Percentiles rank a stretch among this genome's conserved stretches.
Evolutionary conservation across 2,113 vertebrate genomes (phyloP).

Genomic region (Macaca nemestrina): DNA sequence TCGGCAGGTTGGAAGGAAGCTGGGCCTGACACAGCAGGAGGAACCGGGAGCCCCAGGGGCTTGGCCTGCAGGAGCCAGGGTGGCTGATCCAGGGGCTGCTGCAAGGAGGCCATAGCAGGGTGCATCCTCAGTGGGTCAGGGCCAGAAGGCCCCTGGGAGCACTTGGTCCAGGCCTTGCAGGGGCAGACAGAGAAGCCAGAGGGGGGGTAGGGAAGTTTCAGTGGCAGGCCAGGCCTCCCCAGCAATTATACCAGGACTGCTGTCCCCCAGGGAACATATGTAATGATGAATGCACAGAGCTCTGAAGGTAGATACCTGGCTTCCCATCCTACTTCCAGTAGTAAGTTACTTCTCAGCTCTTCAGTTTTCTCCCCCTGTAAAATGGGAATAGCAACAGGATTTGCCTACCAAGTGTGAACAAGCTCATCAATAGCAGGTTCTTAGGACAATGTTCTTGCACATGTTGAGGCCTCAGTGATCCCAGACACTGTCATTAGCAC

Average conservation of each 20-base stretch:
- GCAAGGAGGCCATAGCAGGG: neutral
- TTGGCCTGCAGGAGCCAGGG: neutral
- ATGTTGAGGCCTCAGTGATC: neutral
- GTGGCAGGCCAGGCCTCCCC: neutral
- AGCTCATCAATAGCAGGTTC: neutral
- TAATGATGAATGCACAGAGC: neutral
- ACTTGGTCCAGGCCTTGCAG: too few relatives aligned
- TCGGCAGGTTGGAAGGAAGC: neutral
- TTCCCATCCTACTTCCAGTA: neutral
- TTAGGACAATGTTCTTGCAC: neutral
- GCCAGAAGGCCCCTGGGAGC: neutral
- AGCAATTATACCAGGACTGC: neutral
- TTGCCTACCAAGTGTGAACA: too few relatives aligned
- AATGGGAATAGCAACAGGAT: neutral
- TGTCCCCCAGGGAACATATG: neutral
- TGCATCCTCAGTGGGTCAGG: neutral
- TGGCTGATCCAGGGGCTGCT: neutral
- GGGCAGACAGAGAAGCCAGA: neutral
- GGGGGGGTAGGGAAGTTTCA: neutral
- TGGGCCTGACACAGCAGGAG: neutral
- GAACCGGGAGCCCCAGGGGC: fast-evolving
- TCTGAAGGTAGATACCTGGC: neutral
- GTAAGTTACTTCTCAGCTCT: neutral
- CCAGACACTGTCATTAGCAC: neutral
- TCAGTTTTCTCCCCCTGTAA: neutral